These are phyloP conservation scores for Panurus biarmicus DNA, from an alignment of 2,113 vertebrate species.

Conservation along the genomic window DNA sequence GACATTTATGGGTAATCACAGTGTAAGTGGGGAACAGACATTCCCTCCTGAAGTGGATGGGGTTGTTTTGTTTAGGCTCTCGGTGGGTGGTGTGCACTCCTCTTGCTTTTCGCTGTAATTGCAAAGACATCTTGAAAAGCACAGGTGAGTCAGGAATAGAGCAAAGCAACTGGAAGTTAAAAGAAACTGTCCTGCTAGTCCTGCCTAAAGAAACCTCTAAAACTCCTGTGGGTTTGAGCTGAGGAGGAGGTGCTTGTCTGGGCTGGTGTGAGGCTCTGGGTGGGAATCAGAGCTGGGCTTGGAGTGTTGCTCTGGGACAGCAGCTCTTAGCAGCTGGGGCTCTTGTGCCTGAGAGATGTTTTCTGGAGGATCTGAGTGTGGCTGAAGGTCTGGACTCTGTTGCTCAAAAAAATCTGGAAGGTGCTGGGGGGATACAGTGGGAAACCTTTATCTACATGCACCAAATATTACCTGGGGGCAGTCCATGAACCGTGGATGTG, in stretches of 20 bases:
- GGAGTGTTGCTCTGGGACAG: too few relatives aligned
- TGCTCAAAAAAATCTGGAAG: background rate
- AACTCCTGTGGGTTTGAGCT: background rate
- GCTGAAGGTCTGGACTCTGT: background rate
- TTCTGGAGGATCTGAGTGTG: fast-evolving
- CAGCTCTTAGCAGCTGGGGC: background rate
- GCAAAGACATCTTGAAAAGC: background rate
- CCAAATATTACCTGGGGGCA: fast-evolving
- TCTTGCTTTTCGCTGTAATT: background rate
- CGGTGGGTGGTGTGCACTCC: background rate
- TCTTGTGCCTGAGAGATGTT: background rate
- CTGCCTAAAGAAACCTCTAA: background rate
- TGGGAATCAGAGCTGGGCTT: background rate
- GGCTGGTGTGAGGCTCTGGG: fast-evolving
- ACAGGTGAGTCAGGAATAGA: background rate
- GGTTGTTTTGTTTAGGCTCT: background rate
- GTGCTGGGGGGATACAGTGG: background rate
- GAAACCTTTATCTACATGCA: background rate
- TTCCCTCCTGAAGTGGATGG: background rate
- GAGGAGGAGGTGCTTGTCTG: fast-evolving
- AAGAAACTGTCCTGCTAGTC: background rate
- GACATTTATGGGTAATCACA: background rate
- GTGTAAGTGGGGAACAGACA: fast-evolving
- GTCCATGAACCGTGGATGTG: background rate
- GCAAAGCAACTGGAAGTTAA: background rate